Base-by-base conservation (phyloP, 1,140 invertebrate genomes). In the Microplitis mediator region DNA sequence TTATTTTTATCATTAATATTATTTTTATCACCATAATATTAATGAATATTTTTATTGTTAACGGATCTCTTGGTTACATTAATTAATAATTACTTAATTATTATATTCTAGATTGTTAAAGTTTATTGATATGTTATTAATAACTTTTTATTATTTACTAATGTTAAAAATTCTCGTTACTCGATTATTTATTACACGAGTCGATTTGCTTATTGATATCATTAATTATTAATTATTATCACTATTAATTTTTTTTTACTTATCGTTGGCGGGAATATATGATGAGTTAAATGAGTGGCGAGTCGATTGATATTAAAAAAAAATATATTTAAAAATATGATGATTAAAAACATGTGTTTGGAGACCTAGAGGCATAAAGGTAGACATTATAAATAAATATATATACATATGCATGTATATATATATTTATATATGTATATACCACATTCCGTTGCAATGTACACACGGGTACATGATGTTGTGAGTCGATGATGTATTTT, bases 281-380 rank as follows among this genome's bases (percentile, higher is more conserved):
- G 23, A 66, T 51, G 39, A 51, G 39, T 8, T 16, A 35, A 34
- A 36, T 54, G 65, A 50, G 65, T 39, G 51, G 65, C 50, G 65
- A 67, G 65, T 67, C 50, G 65, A 67, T 67, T 67, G 32, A 67
- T 34, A 67, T 45, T 45, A 54, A 35, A 54, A 67, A 32, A 31
- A 65, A 60, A 56, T 3, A 56, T 1, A 5, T 14, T 34, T 5
- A 61, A 9, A 34, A 34, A 31, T 5, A 61, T 31, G 23, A 34
- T 31, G 13, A 34, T 36, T 51, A 66, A 66, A 51, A 32, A 31
- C 39, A 32, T 34, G 16, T 67, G 39, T 34, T 39, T 65, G 14
- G 16, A 65, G 36, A 65, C 50, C 65, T 51, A 67, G 50, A 67
- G 60, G 31, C 60, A 36, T 62, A n/a, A 62, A 62, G 60, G 14